Conservation (phyloP, 2,113 vertebrate genomes). For the Sinocyclocheilus anophthalmus region DNA sequence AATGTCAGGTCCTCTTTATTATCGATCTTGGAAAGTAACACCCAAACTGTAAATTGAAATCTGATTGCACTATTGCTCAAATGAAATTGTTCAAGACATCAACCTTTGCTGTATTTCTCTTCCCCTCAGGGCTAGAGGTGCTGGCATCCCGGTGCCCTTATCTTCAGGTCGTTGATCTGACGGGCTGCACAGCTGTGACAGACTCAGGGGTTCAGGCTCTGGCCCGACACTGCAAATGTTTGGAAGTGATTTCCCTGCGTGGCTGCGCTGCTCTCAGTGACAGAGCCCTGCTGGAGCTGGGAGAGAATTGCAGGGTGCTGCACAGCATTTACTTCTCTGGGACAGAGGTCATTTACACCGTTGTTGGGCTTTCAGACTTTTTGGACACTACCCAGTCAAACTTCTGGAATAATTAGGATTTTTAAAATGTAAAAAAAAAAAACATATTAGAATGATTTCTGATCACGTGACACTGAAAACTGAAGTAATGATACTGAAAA, state of each 20-base stretch:
- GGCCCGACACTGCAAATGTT: constrained; percentile 48
- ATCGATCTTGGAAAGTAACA: neutral
- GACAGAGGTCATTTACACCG: constrained; percentile 50
- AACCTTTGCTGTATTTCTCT: neutral
- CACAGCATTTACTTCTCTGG: constrained; percentile 59
- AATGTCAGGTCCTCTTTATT: neutral
- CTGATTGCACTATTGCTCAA: neutral
- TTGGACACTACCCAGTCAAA: too few species aligned
- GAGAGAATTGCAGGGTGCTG: constrained; percentile 56
- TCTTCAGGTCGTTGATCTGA: constrained; percentile 59
- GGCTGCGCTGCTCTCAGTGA: constrained; percentile 55
- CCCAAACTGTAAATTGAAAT: neutral
- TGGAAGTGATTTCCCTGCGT: constrained; percentile 56
- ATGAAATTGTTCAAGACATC: neutral
- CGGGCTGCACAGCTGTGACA: constrained; percentile 52
- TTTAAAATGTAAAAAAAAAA: too few species aligned
- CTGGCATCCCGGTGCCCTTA: constrained; percentile 52
- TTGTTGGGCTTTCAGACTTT: neutral
- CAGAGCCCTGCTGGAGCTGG: constrained; percentile 56
- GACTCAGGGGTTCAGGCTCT: constrained; percentile 55
- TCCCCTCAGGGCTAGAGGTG: constrained; percentile 48
- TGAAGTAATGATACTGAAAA: too few species aligned
- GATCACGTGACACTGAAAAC: neutral
- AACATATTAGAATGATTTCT: neutral
- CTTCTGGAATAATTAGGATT: too few species aligned